Conservation (phyloP, 2,888 invertebrate genomes). For the Phalangium opilio region DNA sequence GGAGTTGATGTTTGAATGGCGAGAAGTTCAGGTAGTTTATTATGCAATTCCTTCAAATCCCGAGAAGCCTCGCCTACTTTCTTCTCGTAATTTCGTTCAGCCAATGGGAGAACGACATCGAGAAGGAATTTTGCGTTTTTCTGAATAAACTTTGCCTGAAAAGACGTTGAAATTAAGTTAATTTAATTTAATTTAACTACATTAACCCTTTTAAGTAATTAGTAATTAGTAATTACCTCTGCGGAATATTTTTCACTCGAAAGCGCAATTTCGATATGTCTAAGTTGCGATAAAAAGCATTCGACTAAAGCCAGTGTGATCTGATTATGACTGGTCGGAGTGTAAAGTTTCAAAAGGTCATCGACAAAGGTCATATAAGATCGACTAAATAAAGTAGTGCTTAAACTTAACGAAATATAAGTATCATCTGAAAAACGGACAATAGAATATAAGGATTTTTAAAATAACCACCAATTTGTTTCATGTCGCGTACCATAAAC, state of each 20-base stretch:
- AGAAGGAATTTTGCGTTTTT: constrained; percentile 56
- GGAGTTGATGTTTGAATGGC: neutral
- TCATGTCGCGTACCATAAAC: constrained; percentile 45
- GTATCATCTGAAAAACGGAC: constrained; percentile 39
- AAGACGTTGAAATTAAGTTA: neutral
- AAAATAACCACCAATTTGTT: constrained; percentile 17
- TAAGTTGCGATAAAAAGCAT: constrained; percentile 57
- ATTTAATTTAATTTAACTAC: too few relatives aligned
- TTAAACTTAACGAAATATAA: constrained; percentile 60
- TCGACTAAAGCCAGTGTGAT: constrained; percentile 55
- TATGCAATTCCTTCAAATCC: constrained; percentile 20
- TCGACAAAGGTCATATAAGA: constrained; percentile 55
- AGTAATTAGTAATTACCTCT: neutral
- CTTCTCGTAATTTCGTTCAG: constrained; percentile 42
- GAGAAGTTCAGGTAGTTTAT: constrained; percentile 15
- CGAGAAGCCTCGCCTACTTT: constrained; percentile 26
- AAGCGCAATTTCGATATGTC: constrained; percentile 43
- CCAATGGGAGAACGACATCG: constrained; percentile 46
- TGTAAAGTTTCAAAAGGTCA: constrained; percentile 57
- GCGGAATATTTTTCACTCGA: constrained; percentile 25
- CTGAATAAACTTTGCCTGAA: constrained; percentile 37
- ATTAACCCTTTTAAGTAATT: too few relatives aligned
- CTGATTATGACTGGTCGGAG: constrained; percentile 38
- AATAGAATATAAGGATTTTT: constrained; percentile 1
- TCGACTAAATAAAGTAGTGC: constrained; percentile 63